These are phyloP conservation scores for Drosophila tanythrix DNA, from an alignment of 2,888 invertebrate genomes.

Conservation along the genomic window DNA sequence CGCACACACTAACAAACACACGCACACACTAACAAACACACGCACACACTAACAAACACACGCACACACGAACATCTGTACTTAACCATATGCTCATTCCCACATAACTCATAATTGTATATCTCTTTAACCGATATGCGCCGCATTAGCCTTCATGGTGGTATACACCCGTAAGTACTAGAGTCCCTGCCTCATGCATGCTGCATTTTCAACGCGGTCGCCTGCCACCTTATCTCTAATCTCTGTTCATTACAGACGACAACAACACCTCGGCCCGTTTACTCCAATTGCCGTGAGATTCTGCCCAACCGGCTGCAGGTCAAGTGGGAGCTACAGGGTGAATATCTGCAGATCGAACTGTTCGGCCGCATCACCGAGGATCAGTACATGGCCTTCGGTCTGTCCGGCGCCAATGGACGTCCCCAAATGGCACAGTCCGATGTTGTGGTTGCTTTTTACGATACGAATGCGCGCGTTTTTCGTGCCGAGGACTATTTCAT, in stretches of 20 bases:
- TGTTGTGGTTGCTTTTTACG: slow-evolving; percentile 92
- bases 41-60: slow-evolving; percentile 2
- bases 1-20: slow-evolving; percentile 5
- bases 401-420: slow-evolving; percentile 91
- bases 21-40: slow-evolving; percentile 1
- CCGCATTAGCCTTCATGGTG: slow-evolving; percentile 93
- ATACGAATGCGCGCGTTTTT: slow-evolving; percentile 87
- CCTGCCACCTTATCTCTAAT: not conserved
- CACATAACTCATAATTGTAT: slow-evolving; percentile 71
- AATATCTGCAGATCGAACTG: slow-evolving; percentile 91
- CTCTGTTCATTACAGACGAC: slow-evolving; percentile 88
- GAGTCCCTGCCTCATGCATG: slow-evolving; percentile 58
- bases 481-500: slow-evolving; percentile 94
- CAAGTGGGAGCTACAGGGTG: slow-evolving; percentile 92
- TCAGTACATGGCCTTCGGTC: slow-evolving; percentile 95
- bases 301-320: slow-evolving; percentile 93
- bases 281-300: slow-evolving; percentile 93
- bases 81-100: slow-evolving; percentile 57
- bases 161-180: slow-evolving; percentile 95
- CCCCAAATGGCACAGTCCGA: slow-evolving; percentile 93
- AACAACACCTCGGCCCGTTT: slow-evolving; percentile 89
- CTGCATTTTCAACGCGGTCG: not conserved
- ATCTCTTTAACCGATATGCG: slow-evolving; percentile 77
- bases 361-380: slow-evolving; percentile 92
- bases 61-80: slow-evolving; percentile 43